Conservation (phyloP, 2,888 invertebrate genomes). For the Brachyptera putata region DNA sequence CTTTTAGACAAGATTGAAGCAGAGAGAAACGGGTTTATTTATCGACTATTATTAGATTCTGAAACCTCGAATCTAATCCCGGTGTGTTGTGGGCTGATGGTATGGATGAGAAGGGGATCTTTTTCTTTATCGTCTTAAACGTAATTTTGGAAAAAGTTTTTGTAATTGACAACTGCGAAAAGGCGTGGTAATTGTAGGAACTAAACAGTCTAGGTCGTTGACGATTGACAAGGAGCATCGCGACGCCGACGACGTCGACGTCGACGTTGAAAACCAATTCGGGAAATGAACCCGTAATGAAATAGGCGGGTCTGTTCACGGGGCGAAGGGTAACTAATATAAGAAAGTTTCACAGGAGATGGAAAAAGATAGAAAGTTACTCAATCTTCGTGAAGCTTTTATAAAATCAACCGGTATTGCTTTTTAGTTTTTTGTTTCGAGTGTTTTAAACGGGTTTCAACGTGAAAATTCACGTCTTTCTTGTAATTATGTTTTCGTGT, state of each 20-base stretch:
- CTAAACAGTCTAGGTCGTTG: not conserved
- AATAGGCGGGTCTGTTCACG: not conserved
- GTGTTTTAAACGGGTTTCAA: no score
- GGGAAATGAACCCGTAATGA: constrained; percentile 5
- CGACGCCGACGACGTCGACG: not conserved
- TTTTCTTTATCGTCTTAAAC: no score
- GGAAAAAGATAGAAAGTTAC: not conserved
- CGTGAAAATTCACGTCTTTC: no score
- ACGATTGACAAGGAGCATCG: no score
- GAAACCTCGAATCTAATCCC: no score
- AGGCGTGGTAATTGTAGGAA: constrained; percentile 4
- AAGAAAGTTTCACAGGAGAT: not conserved
- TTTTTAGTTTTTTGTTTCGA: constrained; percentile 4
- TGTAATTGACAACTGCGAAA: constrained; percentile 4
- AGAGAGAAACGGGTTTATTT: no score
- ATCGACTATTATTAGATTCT: no score
- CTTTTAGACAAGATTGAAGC: no score
- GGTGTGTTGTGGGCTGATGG: no score
- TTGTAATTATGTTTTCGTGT: no score
- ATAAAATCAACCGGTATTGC: constrained; percentile 4
- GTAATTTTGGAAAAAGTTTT: not conserved
- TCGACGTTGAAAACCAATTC: not conserved
- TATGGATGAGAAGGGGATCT: no score
- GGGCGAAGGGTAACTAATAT: no score
- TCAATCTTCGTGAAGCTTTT: not conserved